Conservation (phyloP, 2,797 vertebrate species). For the Spondyliosoma cantharus region DNA sequence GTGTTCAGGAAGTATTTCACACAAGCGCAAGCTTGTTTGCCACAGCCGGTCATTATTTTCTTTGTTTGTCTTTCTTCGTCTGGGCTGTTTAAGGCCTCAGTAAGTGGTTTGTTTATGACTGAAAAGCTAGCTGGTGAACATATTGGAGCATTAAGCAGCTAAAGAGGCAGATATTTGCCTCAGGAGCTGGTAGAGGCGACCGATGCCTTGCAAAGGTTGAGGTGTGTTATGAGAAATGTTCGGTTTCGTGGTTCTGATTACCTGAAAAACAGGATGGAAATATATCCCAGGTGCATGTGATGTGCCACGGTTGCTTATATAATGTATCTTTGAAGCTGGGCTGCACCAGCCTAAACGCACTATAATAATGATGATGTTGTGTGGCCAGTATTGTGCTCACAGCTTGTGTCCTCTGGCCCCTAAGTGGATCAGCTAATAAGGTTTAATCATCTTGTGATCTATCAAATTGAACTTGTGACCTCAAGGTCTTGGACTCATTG, state of each 20-base stretch:
- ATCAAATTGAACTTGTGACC: neutral
- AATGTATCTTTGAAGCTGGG: too few relatives aligned
- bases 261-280: too few relatives aligned
- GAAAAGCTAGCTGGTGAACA: neutral
- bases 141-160: neutral
- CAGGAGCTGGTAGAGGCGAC: too few relatives aligned
- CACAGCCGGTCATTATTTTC: neutral
- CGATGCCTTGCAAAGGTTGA: neutral
- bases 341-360: too few relatives aligned
- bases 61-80: neutral
- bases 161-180: neutral
- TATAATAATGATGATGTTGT: too few relatives aligned
- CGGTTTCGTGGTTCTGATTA: too few relatives aligned
- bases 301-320: too few relatives aligned
- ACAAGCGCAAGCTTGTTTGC: slow-evolving; percentile 6
- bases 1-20: neutral
- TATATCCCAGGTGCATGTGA: too few relatives aligned
- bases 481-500: neutral
- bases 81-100: neutral
- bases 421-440: neutral
- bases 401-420: neutral
- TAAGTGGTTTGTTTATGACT: too few relatives aligned
- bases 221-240: neutral
- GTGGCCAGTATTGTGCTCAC: neutral
- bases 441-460: neutral